These are phyloP conservation scores for Carassius gibelio DNA, from an alignment of 2,113 vertebrate genomes.

Conservation along the genomic window DNA sequence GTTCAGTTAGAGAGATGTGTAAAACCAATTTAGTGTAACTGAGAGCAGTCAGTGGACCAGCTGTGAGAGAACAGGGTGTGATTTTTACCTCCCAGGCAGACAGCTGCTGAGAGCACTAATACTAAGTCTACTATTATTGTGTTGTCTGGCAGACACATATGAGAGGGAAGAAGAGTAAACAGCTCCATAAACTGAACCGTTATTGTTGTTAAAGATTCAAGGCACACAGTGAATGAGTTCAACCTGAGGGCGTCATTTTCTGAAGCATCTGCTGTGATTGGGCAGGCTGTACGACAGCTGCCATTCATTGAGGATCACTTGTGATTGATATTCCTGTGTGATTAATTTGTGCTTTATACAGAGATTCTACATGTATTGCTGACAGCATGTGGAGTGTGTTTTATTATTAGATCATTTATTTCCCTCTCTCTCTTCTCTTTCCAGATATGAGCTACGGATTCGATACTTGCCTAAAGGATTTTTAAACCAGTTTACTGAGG, in stretches of 20 bases:
- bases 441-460: slow-evolving; percentile 94
- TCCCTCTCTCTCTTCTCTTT: slow-evolving; percentile 44
- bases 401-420: neutral
- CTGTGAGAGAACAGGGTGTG: slow-evolving; percentile 29
- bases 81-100: slow-evolving; percentile 41
- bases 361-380: neutral
- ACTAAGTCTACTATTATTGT: slow-evolving; percentile 29
- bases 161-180: slow-evolving; percentile 17
- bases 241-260: neutral
- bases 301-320: neutral
- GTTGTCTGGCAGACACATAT: slow-evolving; percentile 44
- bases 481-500: slow-evolving; percentile 94
- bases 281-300: neutral
- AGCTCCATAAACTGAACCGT: neutral
- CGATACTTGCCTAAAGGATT: slow-evolving; percentile 98
- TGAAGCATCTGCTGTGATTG: neutral
- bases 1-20: slow-evolving; percentile 19
- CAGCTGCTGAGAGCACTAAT: slow-evolving; percentile 34
- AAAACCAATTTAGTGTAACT: slow-evolving; percentile 40
- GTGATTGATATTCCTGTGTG: neutral
- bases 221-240: neutral
- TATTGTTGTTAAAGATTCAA: neutral
- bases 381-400: neutral
- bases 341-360: neutral
- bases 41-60: slow-evolving; percentile 41